A percentile compares a stretch with the other conserved stretches of the same genome.
These are phyloP conservation scores for Blera fallax DNA, from an alignment of 2,888 invertebrate species.

Conservation along the genomic window DNA sequence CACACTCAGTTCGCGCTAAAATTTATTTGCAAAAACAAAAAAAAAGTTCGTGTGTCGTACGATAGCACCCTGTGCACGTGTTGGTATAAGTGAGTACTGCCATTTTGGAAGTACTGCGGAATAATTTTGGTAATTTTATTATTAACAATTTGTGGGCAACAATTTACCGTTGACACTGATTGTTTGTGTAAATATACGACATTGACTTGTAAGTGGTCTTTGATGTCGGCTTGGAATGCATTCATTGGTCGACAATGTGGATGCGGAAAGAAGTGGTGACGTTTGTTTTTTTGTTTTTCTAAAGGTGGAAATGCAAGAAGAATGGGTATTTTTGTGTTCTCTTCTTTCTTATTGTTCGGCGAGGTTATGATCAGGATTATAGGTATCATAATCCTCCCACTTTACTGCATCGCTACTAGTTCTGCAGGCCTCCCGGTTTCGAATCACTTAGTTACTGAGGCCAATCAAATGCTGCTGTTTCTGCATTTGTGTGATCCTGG, in stretches of 20 bases:
- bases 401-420: too few relatives aligned
- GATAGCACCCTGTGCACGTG: neutral
- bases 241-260: neutral
- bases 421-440: too few relatives aligned
- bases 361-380: too few relatives aligned
- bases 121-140: conserved; percentile 48
- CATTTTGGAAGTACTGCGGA: conserved; percentile 26
- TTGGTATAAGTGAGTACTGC: conserved; percentile 31
- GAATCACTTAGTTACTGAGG: too few relatives aligned
- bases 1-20: conserved; percentile 45
- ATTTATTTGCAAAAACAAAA: conserved; percentile 9
- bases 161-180: conserved; percentile 24
- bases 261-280: neutral
- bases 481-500: too few relatives aligned
- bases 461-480: too few relatives aligned
- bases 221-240: neutral
- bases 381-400: too few relatives aligned
- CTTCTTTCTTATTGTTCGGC: too few relatives aligned
- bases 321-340: too few relatives aligned
- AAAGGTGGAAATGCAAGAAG: too few relatives aligned
- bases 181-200: neutral
- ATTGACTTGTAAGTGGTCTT: neutral
- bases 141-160: conserved; percentile 38
- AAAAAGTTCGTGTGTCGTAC: neutral
- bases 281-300: too few relatives aligned